Conservation (phyloP, 2,888 invertebrate genomes). For the Portevinia maculata region DNA sequence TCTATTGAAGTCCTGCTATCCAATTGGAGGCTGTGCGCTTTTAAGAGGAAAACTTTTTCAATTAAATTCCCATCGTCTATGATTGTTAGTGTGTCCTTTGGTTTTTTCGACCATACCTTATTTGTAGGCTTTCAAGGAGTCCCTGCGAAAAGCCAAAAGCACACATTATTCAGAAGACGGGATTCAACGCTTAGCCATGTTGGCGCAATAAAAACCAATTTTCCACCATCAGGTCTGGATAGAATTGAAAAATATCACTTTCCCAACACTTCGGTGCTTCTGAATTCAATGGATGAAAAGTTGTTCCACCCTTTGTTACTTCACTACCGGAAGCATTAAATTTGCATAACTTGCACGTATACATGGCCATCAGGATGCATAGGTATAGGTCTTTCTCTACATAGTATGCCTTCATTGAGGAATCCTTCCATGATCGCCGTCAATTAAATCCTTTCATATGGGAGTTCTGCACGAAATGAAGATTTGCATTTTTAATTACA, state of each 20-base stretch:
- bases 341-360: constrained; percentile 52
- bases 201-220: constrained; percentile 52
- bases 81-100: constrained; percentile 34
- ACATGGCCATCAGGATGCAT: not conserved
- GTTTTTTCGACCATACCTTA: constrained; percentile 33
- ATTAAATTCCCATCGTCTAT: constrained; percentile 58
- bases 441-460: constrained; percentile 65
- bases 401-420: constrained; percentile 11
- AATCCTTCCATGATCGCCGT: constrained; percentile 52
- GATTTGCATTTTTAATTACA: constrained; percentile 71
- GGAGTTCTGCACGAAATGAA: constrained; percentile 58
- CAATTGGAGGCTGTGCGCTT: constrained; percentile 6
- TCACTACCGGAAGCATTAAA: constrained; percentile 6
- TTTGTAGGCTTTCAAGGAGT: constrained; percentile 43
- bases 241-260: constrained; percentile 17
- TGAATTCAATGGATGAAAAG: constrained; percentile 31
- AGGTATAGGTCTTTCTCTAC: not conserved
- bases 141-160: constrained; percentile 14
- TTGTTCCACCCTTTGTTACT: constrained; percentile 11
- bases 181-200: constrained; percentile 19
- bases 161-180: constrained; percentile 44
- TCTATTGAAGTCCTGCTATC: constrained; percentile 45
- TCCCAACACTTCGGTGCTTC: constrained; percentile 10
- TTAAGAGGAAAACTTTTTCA: constrained; percentile 60
- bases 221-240: constrained; percentile 5